A percentile compares a stretch with the other conserved stretches of the same genome.
Evolutionary conservation across 2,797 vertebrate genomes (phyloP).

Genomic region (Acomys russatus): DNA sequence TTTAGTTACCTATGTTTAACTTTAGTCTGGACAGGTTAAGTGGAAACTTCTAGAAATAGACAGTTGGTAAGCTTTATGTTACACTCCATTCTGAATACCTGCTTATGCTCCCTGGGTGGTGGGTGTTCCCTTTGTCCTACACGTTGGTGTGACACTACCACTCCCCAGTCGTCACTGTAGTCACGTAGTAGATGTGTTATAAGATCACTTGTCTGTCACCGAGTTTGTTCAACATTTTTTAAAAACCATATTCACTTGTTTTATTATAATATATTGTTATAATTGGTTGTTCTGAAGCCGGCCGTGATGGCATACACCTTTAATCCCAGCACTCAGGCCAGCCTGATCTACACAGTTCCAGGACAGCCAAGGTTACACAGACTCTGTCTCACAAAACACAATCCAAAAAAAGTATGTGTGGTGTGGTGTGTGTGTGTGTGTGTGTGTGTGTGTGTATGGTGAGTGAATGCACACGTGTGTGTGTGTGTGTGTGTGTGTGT

Average conservation of each 20-base stretch:
- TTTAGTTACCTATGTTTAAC: not conserved
- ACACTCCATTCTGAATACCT: not conserved
- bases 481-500: not conserved
- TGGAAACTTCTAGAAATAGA: not conserved
- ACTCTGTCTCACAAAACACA: not conserved
- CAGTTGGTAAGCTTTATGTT: not conserved
- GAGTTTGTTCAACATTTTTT: not conserved
- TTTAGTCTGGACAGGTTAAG: not conserved
- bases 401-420: not conserved
- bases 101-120: not conserved
- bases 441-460: not conserved
- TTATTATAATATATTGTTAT: not conserved
- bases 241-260: not conserved
- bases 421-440: not conserved
- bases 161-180: not conserved
- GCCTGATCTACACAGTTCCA: not conserved
- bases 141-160: too few species aligned
- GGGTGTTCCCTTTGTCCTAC: not conserved
- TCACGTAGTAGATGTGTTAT: not conserved
- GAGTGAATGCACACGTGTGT: too few species aligned
- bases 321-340: not conserved
- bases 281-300: not conserved
- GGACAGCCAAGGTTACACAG: not conserved
- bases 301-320: not conserved
- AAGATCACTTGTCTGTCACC: not conserved